Evolutionary conservation across 2,113 vertebrate species (phyloP).

Genomic region (Mionectes macconnelli): DNA sequence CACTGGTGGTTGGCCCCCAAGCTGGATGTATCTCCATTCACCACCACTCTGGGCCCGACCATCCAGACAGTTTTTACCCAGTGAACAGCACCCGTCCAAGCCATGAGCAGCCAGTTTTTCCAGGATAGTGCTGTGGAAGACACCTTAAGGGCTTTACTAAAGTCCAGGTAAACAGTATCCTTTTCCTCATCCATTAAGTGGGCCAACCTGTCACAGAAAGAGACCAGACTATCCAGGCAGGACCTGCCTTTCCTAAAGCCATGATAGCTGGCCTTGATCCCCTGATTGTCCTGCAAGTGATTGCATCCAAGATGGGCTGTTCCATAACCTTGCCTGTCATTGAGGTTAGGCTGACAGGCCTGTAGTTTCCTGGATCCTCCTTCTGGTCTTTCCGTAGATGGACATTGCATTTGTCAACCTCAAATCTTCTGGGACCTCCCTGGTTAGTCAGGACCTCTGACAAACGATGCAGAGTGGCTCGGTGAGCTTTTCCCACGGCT

Average conservation of each 20-base stretch:
- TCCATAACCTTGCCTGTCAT: neutral
- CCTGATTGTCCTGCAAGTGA: neutral
- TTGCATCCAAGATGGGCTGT: neutral
- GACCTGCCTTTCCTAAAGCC: neutral
- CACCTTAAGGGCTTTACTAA: neutral
- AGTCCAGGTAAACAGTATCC: neutral
- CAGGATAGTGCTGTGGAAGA: neutral
- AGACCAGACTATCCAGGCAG: neutral
- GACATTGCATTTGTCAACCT: neutral
- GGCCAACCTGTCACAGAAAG: neutral
- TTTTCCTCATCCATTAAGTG: neutral
- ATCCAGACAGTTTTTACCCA: neutral
- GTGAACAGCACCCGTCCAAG: neutral
- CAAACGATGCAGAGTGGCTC: neutral
- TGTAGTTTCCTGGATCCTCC: neutral
- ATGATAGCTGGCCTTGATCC: neutral
- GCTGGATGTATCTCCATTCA: neutral
- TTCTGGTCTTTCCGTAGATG: neutral
- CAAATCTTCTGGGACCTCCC: neutral
- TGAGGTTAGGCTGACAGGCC: neutral
- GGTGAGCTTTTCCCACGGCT: neutral
- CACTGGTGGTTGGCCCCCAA: accelerated
- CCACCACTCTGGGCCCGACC: neutral
- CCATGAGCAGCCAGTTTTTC: neutral
- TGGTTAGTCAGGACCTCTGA: neutral